Conservation (phyloP, 2,888 invertebrate genomes). For the Folsomia candida region DNA sequence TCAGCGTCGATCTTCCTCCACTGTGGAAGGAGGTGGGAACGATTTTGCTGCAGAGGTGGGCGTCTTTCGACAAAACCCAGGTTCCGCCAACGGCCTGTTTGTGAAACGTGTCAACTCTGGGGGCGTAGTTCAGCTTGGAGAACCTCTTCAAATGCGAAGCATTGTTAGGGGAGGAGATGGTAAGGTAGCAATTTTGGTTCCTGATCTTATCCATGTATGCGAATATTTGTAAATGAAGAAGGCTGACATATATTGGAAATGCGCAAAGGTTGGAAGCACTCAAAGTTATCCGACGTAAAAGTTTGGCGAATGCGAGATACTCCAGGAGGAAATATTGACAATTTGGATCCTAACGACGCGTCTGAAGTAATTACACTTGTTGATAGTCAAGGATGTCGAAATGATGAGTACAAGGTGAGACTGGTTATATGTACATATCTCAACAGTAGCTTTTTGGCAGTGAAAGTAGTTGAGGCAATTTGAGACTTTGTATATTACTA, state of each 20-base stretch:
- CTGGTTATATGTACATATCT: not conserved
- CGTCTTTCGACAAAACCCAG: conserved; percentile 48
- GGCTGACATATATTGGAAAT: not conserved
- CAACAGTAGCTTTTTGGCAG: no score
- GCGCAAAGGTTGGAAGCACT: conserved; percentile 45
- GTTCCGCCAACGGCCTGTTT: conserved; percentile 44
- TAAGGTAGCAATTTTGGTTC: conserved; percentile 20
- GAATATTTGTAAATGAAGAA: no score
- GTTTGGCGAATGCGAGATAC: conserved; percentile 49
- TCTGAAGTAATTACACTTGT: conserved; percentile 50
- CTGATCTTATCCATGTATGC: no score
- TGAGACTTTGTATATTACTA: not conserved
- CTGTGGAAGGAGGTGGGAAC: conserved; percentile 47
- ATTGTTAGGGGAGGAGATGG: conserved; percentile 50
- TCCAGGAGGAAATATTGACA: conserved; percentile 29
- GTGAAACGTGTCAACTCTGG: conserved; percentile 48
- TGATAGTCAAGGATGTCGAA: conserved; percentile 45
- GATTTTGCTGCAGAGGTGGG: conserved; percentile 50
- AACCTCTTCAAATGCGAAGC: conserved; percentile 47
- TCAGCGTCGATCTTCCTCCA: conserved; percentile 45
- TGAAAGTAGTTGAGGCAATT: not conserved
- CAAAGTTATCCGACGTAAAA: conserved; percentile 48
- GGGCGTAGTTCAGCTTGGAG: conserved; percentile 49
- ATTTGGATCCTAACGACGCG: conserved; percentile 44
- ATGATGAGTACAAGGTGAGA: conserved; percentile 43